Percentiles rank a stretch among this genome's conserved stretches.
phyloP scores from a whole-genome alignment of 2,797 vertebrate species.

The Onychomys leucogaster region DNA sequence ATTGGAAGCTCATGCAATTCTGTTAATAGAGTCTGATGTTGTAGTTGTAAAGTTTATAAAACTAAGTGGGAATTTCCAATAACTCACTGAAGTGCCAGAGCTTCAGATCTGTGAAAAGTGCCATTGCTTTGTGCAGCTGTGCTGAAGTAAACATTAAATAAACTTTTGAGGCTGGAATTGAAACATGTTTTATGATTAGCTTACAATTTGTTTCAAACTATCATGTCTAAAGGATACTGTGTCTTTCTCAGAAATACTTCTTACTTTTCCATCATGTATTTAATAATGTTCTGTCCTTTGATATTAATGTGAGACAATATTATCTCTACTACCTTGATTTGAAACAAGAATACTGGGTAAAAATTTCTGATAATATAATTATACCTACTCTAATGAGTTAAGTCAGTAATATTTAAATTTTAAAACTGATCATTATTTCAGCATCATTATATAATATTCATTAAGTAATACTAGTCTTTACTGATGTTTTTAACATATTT shows the following conservation, averaged over 20 bases:
- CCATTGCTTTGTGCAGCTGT: background rate
- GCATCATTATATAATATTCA: background rate
- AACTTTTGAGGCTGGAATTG: background rate
- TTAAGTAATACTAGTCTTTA: background rate
- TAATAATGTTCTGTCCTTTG: background rate
- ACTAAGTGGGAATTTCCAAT: background rate
- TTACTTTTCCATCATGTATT: slow-evolving; percentile 14
- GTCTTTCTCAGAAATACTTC: background rate
- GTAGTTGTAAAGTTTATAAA: slow-evolving; percentile 61
- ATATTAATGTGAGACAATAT: background rate
- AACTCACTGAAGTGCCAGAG: background rate
- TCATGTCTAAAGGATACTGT: background rate
- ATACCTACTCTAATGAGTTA: background rate
- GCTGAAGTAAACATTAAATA: background rate
- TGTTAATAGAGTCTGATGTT: slow-evolving; percentile 56
- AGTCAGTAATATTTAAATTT: background rate
- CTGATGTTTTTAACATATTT: background rate
- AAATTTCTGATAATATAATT: background rate
- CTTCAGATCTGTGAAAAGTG: background rate
- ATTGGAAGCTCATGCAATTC: slow-evolving; percentile 12
- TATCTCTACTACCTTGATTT: background rate
- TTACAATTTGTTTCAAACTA: slow-evolving; percentile 24
- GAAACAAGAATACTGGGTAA: background rate
- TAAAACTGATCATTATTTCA: slow-evolving; percentile 7
- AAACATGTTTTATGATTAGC: background rate